Base-by-base conservation (phyloP, 2,888 invertebrate species). In the Escarpia spicata region DNA sequence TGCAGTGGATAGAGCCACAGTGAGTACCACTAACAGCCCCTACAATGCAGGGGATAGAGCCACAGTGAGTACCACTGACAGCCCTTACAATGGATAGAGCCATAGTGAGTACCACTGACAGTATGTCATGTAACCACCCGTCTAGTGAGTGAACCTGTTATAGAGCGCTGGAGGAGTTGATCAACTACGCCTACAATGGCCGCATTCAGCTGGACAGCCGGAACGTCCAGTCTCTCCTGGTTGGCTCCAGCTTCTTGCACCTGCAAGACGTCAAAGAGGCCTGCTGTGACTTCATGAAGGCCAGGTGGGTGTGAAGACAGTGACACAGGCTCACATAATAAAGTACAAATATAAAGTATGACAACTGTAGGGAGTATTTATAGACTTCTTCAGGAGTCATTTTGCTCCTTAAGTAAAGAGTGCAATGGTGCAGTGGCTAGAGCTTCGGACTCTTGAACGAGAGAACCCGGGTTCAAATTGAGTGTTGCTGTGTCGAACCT, bases 141-240 rank as follows among this genome's bases (percentile, higher is more conserved):
- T 52, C n/a, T 91, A 91, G 2, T 15, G 9, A 31, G 45, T 43
- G 26, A 52, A 4, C 15, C 94, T 95, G 94, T 97, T 96, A 37
- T 95, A 98, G 98, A 95, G 98, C 98, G 9, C 96, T 98, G 94
- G 98, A 98, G 96, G 97, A 98, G 89, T 97, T 98, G 92, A 97
- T 98, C 90, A 98, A 98, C 96, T 98, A 98, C 97, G 98, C 98
- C 0, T 98, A 98, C 96, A 98, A 98, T 94, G 98, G 97, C 4
- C 97, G 97, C 94, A 97, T 98, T 10, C 97, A 97, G 93, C 97
- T 98, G 92, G 98, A 98, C 95, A 97, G 97, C 94, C 97, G 97
- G 94, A 98, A 98, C 97, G 98, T 98, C 0, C 98, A 98, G 96
- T 98, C 97, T 94, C 97, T 98, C 75, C 98, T 98, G 97, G 98